A percentile compares a stretch with the other conserved stretches of the same genome.
Evolutionary conservation across 2,797 vertebrate genomes (phyloP).

Genomic region (Anomalospiza imberbis): DNA sequence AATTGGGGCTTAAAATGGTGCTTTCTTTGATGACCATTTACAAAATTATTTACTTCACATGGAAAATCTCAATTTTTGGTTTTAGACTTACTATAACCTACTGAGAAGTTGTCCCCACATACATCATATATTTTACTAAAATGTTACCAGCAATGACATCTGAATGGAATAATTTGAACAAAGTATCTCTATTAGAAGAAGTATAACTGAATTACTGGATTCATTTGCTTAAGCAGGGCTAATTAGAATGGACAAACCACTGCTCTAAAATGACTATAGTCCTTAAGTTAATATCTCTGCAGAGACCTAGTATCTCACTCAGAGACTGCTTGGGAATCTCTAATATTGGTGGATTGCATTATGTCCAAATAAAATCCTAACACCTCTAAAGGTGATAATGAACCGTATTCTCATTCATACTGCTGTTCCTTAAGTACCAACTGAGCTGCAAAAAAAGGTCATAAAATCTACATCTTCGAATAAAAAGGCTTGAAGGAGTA

Average conservation of each 20-base stretch:
- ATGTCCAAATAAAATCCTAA: neutral
- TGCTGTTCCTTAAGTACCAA: neutral
- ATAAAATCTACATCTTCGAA: neutral
- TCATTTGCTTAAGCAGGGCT: constrained; percentile 20
- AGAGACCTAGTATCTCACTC: neutral
- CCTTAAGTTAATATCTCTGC: constrained; percentile 18
- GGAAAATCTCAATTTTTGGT: neutral
- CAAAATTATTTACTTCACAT: neutral
- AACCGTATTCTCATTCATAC: neutral
- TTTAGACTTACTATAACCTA: neutral
- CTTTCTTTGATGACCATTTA: neutral
- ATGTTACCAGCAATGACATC: neutral
- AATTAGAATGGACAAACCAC: constrained; percentile 43
- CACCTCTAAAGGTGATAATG: neutral
- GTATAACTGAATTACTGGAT: constrained; percentile 12
- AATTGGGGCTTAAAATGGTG: neutral
- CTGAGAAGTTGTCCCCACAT: neutral
- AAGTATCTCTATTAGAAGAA: constrained; percentile 25
- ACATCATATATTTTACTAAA: neutral
- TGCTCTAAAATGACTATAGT: neutral
- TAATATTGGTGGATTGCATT: neutral
- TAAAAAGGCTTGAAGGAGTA: neutral
- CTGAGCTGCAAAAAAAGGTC: neutral
- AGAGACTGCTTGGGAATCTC: neutral
- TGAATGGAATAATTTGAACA: constrained; percentile 31